Conservation (phyloP, 2,113 vertebrate genomes). For the Rhabdornis inornatus region DNA sequence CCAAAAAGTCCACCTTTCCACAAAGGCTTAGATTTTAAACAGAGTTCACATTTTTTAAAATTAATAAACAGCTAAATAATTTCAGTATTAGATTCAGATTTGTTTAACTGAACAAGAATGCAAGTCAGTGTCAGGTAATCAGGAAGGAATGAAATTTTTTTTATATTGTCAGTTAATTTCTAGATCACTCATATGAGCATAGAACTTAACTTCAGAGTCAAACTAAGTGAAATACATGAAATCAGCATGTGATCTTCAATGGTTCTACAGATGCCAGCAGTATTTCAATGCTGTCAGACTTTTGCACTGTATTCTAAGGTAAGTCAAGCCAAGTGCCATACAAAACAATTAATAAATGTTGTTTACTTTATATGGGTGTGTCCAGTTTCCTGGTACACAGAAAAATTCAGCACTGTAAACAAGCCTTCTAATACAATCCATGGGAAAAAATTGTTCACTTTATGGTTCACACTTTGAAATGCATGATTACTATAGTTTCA, state of each 20-base stretch:
- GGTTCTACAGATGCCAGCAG: neutral
- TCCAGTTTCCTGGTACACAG: neutral
- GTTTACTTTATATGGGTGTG: neutral
- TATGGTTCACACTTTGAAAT: neutral
- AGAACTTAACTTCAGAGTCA: neutral
- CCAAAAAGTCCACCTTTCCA: conserved; percentile 39
- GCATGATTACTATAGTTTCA: neutral
- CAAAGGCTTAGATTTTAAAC: conserved; percentile 26
- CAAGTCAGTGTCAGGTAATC: neutral
- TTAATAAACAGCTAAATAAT: conserved; percentile 32
- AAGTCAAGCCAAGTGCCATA: conserved; percentile 11
- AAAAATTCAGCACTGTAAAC: neutral
- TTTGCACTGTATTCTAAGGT: neutral
- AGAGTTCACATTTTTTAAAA: conserved; percentile 19
- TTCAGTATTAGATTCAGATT: conserved; percentile 5
- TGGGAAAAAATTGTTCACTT: neutral
- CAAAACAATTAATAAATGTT: neutral
- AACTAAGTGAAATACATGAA: neutral
- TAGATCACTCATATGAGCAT: neutral
- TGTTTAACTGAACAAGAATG: neutral
- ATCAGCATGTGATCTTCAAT: neutral
- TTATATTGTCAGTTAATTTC: conserved; percentile 28
- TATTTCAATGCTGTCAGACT: neutral
- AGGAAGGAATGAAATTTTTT: neutral
- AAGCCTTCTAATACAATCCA: neutral